These are phyloP conservation scores for Brienomyrus longianalis DNA, from an alignment of 2,113 vertebrate genomes.

Conservation along the genomic window DNA sequence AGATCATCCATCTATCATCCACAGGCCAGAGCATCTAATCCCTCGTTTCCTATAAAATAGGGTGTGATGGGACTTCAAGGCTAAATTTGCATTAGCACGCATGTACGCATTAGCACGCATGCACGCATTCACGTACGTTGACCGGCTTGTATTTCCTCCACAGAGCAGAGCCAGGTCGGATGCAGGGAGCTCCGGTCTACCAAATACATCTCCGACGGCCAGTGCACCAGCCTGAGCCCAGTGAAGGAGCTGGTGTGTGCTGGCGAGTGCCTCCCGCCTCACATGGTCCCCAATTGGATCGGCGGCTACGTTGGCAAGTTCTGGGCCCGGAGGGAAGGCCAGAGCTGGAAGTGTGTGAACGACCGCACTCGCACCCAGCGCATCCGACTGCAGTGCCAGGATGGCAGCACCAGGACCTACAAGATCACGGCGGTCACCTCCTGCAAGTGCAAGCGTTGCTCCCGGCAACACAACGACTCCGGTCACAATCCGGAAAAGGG, in stretches of 20 bases:
- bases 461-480: slow-evolving; percentile 83
- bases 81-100: not conserved
- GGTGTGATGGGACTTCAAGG: not conserved
- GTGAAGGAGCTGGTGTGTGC: slow-evolving; percentile 93
- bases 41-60: not conserved
- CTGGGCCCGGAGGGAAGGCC: slow-evolving; percentile 76
- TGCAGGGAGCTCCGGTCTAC: slow-evolving; percentile 88
- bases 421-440: slow-evolving; percentile 86
- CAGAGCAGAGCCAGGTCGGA: slow-evolving; percentile 76
- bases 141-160: not conserved
- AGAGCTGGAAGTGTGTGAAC: slow-evolving; percentile 91
- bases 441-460: slow-evolving; percentile 89
- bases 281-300: slow-evolving; percentile 91
- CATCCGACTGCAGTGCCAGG: slow-evolving; percentile 82
- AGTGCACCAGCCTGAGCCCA: slow-evolving; percentile 85
- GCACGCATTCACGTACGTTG: not conserved
- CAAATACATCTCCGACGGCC: slow-evolving; percentile 91
- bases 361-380: slow-evolving; percentile 84
- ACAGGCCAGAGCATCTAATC: not conserved
- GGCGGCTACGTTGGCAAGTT: slow-evolving; percentile 74
- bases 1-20: not conserved
- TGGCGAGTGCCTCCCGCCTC: slow-evolving; percentile 82
- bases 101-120: not conserved
- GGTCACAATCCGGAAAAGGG: slow-evolving; percentile 72
- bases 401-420: slow-evolving; percentile 87